Conservation (phyloP, 2,113 vertebrate genomes). For the Petaurus breviceps region DNA sequence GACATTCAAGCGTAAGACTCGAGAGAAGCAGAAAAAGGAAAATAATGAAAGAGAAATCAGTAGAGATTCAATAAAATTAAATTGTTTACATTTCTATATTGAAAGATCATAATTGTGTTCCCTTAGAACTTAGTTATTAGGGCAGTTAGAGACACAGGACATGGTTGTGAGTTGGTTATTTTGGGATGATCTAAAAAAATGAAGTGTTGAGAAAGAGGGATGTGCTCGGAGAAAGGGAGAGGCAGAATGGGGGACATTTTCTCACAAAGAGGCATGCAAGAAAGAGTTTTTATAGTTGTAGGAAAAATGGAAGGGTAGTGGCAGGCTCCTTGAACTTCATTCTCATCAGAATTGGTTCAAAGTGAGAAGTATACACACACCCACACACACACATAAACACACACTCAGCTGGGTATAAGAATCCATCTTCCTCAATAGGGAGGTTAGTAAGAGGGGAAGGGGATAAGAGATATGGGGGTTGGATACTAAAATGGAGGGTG, state of each 20-base stretch:
- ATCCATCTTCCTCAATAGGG: background rate
- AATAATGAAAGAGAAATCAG: background rate
- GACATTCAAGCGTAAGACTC: background rate
- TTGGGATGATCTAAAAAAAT: background rate
- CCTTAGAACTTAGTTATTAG: background rate
- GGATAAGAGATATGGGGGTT: background rate
- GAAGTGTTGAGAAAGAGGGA: background rate
- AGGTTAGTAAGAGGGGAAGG: background rate
- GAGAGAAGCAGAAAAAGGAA: background rate
- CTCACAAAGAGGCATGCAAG: background rate
- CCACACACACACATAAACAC: too few species aligned
- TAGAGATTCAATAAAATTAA: background rate
- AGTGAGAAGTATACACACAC: background rate
- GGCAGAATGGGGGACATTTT: background rate
- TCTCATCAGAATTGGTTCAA: background rate
- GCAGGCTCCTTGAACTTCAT: background rate
- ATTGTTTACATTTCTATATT: background rate
- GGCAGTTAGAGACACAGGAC: background rate
- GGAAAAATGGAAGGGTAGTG: background rate
- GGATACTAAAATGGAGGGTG: background rate
- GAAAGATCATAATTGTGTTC: background rate
- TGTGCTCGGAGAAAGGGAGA: background rate
- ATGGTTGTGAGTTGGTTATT: background rate
- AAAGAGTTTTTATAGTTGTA: background rate
- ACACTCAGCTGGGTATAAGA: background rate